Base-by-base conservation (phyloP, 2,888 invertebrate species). In the Zelleria hepariella region DNA sequence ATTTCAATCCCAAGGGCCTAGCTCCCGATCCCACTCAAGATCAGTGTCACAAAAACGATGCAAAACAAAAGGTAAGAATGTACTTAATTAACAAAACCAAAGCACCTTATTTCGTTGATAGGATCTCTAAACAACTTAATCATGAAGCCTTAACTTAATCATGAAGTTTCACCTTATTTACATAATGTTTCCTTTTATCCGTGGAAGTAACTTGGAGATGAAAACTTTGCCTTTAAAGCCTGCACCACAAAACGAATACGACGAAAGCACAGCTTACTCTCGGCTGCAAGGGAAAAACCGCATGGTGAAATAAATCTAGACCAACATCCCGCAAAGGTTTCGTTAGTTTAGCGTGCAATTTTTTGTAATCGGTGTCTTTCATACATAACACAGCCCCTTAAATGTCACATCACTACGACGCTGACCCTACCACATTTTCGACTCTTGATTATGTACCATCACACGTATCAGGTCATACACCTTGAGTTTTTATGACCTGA, bases 91-190 rank as follows among this genome's bases (percentile, higher is more conserved):
- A 51, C 32, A 21, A 56, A 56, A 32, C 56, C 56, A 56, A 56
- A 56, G 56, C 56, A 56, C 51, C 24, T 58, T 58, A 51, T 58
- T 51, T 51, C 49, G 47, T 49, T 51, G 58, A 58, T 58, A 58
- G 25, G 52, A 51, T 51, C 58, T 58, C 58, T 58, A 58, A 51
- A 58, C 58, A 58, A 58, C n/a, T n/a, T n/a, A 58, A 68, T 68
- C 68, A 63, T n/a, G n/a, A n/a, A n/a, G 68, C 65, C 61, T 66
- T 52, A 58, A 58, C 49, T 85, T 83, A 81, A 86, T 86, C 83
- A 85, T 80, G 82, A 74, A 80, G 74, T 77, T 71, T 66, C 63
- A 68, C 66, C 77, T 73, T 76, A 83, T 86, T 86, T 85, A 82
- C 86, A 86, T 86, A 85, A 84, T 79, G 82, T 77, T 78, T 71